A percentile compares a stretch with the other conserved stretches of the same genome.
phyloP scores from a whole-genome alignment of 2,113 vertebrate genomes.

The Laticauda laticaudata region DNA sequence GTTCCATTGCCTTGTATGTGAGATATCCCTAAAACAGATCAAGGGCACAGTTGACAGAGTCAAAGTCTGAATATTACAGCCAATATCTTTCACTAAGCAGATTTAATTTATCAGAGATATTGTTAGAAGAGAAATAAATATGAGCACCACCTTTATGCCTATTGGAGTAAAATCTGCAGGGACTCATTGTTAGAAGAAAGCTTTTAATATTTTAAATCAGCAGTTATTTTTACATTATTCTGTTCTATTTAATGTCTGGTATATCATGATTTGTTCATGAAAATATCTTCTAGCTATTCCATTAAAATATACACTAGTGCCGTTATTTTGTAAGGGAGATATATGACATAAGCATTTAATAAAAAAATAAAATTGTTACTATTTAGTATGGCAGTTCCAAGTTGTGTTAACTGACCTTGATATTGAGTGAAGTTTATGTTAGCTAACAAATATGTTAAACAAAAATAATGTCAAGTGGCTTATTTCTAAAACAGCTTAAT shows the following conservation, averaged over 20 bases:
- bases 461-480: slow-evolving; percentile 11
- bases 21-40: not conserved
- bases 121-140: fast-evolving
- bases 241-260: fast-evolving
- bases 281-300: not conserved
- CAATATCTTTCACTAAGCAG: not conserved
- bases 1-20: fast-evolving
- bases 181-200: not conserved
- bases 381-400: not conserved
- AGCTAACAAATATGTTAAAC: slow-evolving; percentile 17
- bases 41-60: not conserved
- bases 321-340: no score
- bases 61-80: not conserved
- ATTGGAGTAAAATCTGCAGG: no score
- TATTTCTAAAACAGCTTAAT: slow-evolving; percentile 18
- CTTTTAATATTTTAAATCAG: not conserved
- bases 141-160: no score
- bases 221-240: not conserved
- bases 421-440: slow-evolving; percentile 8
- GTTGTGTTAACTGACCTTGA: not conserved
- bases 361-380: not conserved
- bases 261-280: not conserved
- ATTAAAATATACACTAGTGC: fast-evolving
- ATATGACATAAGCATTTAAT: no score
- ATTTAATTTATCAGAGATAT: fast-evolving